A percentile compares a stretch with the other conserved stretches of the same genome.
phyloP scores from a whole-genome alignment of 53 echinoderm and acorn worm species.

The Hippasteria phrygiana region DNA sequence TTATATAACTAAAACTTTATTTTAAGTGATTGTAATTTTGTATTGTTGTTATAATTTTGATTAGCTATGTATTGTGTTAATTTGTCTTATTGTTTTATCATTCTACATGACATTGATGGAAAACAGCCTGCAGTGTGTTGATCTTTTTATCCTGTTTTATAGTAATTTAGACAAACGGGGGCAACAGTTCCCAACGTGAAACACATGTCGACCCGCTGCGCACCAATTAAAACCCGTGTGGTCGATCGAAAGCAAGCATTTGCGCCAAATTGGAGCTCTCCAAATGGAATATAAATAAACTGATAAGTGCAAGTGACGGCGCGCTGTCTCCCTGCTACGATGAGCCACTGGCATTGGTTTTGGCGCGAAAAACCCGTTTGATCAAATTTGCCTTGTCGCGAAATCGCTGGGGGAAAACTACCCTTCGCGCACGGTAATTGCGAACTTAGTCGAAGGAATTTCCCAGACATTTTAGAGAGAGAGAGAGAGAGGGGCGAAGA shows the following conservation, averaged over 20 bases:
- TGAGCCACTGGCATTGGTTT: slow-evolving; percentile 7
- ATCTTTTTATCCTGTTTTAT: too few species aligned
- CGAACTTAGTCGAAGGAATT: background rate
- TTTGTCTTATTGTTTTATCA: too few species aligned
- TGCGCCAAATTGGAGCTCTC: background rate
- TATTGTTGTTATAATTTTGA: too few species aligned
- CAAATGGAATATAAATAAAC: slow-evolving; percentile 8
- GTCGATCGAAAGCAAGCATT: background rate
- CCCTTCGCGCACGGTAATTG: background rate
- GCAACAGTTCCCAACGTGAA: too few species aligned
- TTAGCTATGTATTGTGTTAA: too few species aligned
- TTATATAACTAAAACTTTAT: too few species aligned
- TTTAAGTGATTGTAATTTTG: too few species aligned
- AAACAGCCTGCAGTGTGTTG: too few species aligned
- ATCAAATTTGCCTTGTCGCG: slow-evolving; percentile 36
- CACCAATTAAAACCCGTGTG: too few species aligned
- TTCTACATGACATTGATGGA: too few species aligned
- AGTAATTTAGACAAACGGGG: too few species aligned
- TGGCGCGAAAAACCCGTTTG: slow-evolving; percentile 23
- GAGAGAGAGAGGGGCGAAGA: background rate
- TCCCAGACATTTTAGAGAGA: background rate
- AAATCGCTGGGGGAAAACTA: slow-evolving; percentile 12
- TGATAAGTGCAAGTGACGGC: background rate
- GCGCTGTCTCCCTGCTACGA: background rate
- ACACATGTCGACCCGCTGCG: too few species aligned